These are phyloP conservation scores for Nebria ingens DNA, from an alignment of 1,140 invertebrate species.

Conservation along the genomic window DNA sequence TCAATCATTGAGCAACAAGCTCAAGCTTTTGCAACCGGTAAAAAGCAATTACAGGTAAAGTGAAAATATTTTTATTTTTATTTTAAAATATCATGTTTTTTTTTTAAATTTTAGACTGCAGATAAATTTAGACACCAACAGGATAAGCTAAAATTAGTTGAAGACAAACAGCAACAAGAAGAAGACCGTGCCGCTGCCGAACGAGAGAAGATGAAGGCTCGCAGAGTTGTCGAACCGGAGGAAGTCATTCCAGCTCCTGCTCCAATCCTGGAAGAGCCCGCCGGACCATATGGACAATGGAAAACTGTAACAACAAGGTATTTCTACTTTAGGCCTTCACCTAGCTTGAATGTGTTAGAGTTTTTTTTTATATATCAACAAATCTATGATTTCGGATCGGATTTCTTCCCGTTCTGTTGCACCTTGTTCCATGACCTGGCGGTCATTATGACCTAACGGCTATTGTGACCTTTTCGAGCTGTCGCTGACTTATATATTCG, in stretches of 20 bases:
- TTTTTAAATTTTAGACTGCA: conserved; percentile 26
- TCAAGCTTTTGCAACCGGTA: conserved; percentile 31
- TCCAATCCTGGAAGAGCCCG: conserved; percentile 37
- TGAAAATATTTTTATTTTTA: too few relatives aligned
- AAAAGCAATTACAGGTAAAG: conserved; percentile 27
- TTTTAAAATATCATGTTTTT: conserved; percentile 18
- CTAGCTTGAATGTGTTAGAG: too few relatives aligned
- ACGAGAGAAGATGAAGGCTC: conserved; percentile 30
- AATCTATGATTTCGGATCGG: too few relatives aligned
- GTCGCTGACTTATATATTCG: too few relatives aligned
- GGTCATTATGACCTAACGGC: too few relatives aligned
- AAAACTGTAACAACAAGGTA: conserved; percentile 38
- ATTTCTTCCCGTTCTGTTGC: too few relatives aligned
- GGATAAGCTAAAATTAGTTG: conserved; percentile 32
- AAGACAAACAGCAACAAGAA: conserved; percentile 35
- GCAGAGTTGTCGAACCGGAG: conserved; percentile 23
- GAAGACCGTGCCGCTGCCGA: conserved; percentile 29
- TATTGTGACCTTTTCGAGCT: too few relatives aligned
- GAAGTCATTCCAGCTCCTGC: conserved; percentile 25
- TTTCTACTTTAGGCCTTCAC: too few relatives aligned
- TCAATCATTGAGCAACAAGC: conserved; percentile 49
- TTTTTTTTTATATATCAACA: too few relatives aligned
- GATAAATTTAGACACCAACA: conserved; percentile 31
- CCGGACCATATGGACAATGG: conserved; percentile 55
- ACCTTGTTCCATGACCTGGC: too few relatives aligned